A percentile compares a stretch with the other conserved stretches of the same genome.
Evolutionary conservation across 2,113 vertebrate species (phyloP).

Genomic region (Piliocolobus tephrosceles): DNA sequence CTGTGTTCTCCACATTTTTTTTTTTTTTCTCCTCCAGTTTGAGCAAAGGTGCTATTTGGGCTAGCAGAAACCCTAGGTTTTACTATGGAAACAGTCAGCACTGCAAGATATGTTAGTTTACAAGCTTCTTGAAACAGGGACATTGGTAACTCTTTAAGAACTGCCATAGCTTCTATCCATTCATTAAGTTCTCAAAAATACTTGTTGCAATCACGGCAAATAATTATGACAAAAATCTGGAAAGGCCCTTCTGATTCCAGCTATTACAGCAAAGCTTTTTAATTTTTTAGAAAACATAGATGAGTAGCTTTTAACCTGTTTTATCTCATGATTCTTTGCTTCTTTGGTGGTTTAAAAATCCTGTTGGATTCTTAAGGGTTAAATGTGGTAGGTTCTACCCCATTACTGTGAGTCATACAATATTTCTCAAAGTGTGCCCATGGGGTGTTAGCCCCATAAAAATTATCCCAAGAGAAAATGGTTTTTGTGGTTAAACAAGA

Average conservation of each 20-base stretch:
- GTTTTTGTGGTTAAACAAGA: constrained; percentile 7
- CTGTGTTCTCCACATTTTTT: neutral
- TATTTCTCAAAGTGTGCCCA: neutral
- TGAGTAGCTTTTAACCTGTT: neutral
- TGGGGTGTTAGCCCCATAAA: neutral
- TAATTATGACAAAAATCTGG: neutral
- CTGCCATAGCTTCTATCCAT: neutral
- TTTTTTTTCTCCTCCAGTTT: neutral
- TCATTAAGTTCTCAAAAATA: neutral
- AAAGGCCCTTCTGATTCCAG: neutral
- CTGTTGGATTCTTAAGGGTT: neutral
- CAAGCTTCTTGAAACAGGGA: neutral
- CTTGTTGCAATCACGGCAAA: neutral
- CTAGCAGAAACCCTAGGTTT: neutral
- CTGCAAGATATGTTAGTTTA: neutral
- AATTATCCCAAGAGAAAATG: neutral
- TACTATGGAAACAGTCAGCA: neutral
- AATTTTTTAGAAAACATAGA: neutral
- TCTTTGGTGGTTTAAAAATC: neutral
- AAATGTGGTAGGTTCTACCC: neutral
- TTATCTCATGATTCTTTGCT: neutral
- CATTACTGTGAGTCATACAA: neutral
- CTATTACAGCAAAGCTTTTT: neutral
- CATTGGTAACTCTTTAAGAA: neutral
- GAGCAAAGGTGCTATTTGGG: neutral